These are phyloP conservation scores for Percopsis transmontana DNA, from an alignment of 2,113 vertebrate species.

Conservation along the genomic window DNA sequence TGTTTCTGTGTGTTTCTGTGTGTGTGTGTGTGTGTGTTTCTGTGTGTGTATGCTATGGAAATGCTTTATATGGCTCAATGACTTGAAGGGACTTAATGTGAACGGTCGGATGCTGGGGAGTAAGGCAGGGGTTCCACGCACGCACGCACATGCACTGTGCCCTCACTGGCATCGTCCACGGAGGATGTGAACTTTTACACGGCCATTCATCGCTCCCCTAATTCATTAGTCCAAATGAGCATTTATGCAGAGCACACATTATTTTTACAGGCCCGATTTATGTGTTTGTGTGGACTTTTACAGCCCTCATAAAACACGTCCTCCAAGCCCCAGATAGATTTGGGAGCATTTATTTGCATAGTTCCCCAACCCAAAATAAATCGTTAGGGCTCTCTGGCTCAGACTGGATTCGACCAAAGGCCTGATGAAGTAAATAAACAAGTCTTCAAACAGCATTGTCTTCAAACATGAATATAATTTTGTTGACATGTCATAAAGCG, in stretches of 20 bases:
- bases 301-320: conserved; percentile 73
- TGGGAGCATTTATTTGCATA: conserved; percentile 76
- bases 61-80: background rate
- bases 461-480: conserved; percentile 31
- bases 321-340: conserved; percentile 74
- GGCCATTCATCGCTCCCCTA: conserved; percentile 66
- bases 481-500: conserved; percentile 27
- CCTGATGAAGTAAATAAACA: conserved; percentile 28
- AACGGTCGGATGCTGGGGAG: conserved; percentile 12
- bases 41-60: too few species aligned
- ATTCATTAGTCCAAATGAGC: conserved; percentile 79
- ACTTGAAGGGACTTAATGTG: conserved; percentile 12
- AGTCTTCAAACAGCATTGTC: conserved; percentile 32
- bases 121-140: conserved; percentile 3
- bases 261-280: conserved; percentile 77
- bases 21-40: background rate
- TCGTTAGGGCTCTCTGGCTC: conserved; percentile 49
- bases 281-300: conserved; percentile 80
- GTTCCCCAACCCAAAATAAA: conserved; percentile 77
- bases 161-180: conserved; percentile 39
- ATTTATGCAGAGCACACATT: conserved; percentile 73
- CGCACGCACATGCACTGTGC: conserved; percentile 14
- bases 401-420: conserved; percentile 19
- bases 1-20: background rate
- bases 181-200: conserved; percentile 62